Base-by-base conservation (phyloP, 2,888 invertebrate genomes). In the Platycheirus albimanus region DNA sequence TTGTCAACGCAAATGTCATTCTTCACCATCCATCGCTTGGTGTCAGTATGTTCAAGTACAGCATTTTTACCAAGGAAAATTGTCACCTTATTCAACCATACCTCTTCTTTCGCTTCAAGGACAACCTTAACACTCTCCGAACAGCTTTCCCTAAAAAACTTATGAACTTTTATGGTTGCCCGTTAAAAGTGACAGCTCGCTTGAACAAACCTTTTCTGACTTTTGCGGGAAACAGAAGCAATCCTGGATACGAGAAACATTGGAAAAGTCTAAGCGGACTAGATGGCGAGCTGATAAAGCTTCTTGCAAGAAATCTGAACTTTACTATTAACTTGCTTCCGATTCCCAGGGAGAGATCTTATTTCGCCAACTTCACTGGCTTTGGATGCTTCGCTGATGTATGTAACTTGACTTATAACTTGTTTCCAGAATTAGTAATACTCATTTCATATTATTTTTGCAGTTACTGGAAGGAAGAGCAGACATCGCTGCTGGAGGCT, bases 401-500 rank as follows among this genome's bases (percentile, higher is more conserved):
- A 67, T 84, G 77, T 1, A 3, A 3, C 28, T 8, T 19, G n/a
- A 17, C 10, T 11, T 28, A 36, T 38, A 19, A 2, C 20, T 47
- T 30, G 5, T 47, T 43, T 3, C n/a, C n/a, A n/a, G n/a, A n/a
- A n/a, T n/a, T n/a, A n/a, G n/a, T n/a, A n/a, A n/a, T 17, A 45
- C 20, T 15, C 24, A 24, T 17, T 4, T 30, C 58, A n/a, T n/a
- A n/a, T 49, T 47, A 33, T 64, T 47, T 10, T 85, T 85, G 0
- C 78, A 89, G 88, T 56, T 90, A 11, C 69, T 85, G 0, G 17
- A 76, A 0, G 84, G 85, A 0, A 33, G 45, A 10, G 87, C 87
- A 7, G 85, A 89, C 5, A 51, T 90, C 0, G 87, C 86, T 0
- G 81, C 89, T n/a, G 90, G 90, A 0, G 88, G 86, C 0, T 84